Percentiles rank a stretch among this genome's conserved stretches.
phyloP scores from a whole-genome alignment of 1,140 invertebrate species.

The Calliopsis andreniformis region DNA sequence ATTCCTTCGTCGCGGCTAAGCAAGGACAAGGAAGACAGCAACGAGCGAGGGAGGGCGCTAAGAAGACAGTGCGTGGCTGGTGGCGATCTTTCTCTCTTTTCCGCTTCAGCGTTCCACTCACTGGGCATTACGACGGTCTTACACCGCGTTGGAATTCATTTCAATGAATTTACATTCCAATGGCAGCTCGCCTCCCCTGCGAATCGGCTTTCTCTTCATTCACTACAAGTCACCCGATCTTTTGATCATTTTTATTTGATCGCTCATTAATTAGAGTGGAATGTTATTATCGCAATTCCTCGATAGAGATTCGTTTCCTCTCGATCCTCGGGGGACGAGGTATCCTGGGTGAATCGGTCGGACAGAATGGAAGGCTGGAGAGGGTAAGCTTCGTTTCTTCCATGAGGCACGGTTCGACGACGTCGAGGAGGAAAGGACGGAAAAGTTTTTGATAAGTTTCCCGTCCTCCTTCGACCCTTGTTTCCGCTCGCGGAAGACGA shows the following conservation, averaged over 20 bases:
- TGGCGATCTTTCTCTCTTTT: conserved; percentile 24
- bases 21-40: conserved; percentile 29
- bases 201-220: not conserved
- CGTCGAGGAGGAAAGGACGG: conserved; percentile 11
- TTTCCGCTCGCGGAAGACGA: not conserved
- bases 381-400: conserved; percentile 10
- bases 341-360: not conserved
- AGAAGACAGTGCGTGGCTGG: not conserved
- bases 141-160: conserved; percentile 71
- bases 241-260: conserved; percentile 63
- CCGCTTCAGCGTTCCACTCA: conserved; percentile 9
- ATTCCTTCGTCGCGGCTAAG: conserved; percentile 49
- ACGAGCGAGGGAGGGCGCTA: not conserved
- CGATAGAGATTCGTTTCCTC: no score
- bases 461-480: not conserved
- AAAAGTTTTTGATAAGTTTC: conserved; percentile 57
- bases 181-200: not conserved
- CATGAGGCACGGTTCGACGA: conserved; percentile 14
- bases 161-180: conserved; percentile 74
- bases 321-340: not conserved
- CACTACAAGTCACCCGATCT: conserved; percentile 33
- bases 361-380: not conserved
- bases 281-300: conserved; percentile 47
- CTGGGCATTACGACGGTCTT: conserved; percentile 67
- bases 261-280: conserved; percentile 57